Evolutionary conservation across 2,888 invertebrate genomes (phyloP).

Genomic region (Rotaria magnacalcarata): DNA sequence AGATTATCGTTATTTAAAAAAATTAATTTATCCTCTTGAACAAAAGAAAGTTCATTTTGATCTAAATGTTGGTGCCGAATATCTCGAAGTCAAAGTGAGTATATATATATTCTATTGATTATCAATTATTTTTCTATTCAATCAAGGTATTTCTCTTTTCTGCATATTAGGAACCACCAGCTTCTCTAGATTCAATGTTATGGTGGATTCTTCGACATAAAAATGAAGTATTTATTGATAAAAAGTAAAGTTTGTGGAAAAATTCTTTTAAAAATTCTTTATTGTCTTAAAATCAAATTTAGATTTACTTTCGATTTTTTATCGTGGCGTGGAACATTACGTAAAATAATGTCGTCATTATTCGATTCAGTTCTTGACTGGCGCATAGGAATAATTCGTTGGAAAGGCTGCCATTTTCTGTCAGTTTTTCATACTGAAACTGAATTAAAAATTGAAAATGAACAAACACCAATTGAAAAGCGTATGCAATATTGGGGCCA

Average conservation of each 20-base stretch:
- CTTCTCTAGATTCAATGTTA: constrained; percentile 9
- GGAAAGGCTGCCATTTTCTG: constrained; percentile 29
- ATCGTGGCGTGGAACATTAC: constrained; percentile 24
- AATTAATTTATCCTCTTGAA: not conserved
- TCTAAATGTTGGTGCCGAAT: constrained; percentile 18
- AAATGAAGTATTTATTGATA: constrained; percentile 7
- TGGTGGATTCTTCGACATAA: constrained; percentile 9
- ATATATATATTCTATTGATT: not conserved
- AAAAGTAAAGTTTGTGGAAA: not conserved
- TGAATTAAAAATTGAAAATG: not conserved
- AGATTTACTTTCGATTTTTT: constrained; percentile 29
- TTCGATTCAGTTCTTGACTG: constrained; percentile 7
- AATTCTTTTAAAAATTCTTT: no score
- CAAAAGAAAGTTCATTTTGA: constrained; percentile 20
- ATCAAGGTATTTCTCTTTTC: not conserved
- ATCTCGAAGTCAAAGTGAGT: not conserved
- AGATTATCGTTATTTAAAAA: constrained; percentile 30
- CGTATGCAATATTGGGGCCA: constrained; percentile 30
- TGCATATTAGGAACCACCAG: not conserved
- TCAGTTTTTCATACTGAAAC: constrained; percentile 22
- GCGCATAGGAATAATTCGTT: constrained; percentile 26
- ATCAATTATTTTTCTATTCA: no score
- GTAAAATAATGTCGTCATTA: constrained; percentile 30
- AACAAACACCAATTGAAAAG: not conserved
- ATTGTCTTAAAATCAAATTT: not conserved